Conservation (phyloP, 2,797 vertebrate genomes). For the Pelobates cultripes region DNA sequence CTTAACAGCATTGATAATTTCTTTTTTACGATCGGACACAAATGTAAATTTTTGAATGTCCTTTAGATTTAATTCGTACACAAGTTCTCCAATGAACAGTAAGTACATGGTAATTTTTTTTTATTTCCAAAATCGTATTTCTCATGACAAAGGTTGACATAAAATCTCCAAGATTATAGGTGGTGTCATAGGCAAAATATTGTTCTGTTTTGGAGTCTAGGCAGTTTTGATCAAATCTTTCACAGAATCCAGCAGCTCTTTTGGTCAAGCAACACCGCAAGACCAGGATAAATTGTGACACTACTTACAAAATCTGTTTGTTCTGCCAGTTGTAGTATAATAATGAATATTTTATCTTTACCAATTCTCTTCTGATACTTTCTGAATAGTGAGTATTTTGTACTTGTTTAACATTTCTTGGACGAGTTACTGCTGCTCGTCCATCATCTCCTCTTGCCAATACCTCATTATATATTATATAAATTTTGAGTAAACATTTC, state of each 20-base stretch:
- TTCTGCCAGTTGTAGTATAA: too few species aligned
- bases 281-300: too few species aligned
- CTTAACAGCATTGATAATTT: not conserved
- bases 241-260: not conserved
- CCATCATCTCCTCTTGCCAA: too few species aligned
- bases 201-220: not conserved
- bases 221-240: not conserved
- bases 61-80: not conserved
- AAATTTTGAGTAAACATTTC: too few species aligned
- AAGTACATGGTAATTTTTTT: slow-evolving; percentile 28
- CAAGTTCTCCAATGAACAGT: slow-evolving; percentile 2
- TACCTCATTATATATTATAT: too few species aligned
- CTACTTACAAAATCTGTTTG: too few species aligned
- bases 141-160: not conserved
- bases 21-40: slow-evolving; percentile 9
- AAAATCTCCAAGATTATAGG: slow-evolving; percentile 8
- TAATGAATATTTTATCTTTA: too few species aligned
- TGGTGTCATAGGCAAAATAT: not conserved
- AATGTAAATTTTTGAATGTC: not conserved
- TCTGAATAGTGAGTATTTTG: too few species aligned
- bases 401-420: too few species aligned
- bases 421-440: too few species aligned
- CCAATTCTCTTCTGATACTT: too few species aligned
- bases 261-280: too few species aligned
- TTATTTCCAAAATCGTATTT: not conserved